Evolutionary conservation across 2,797 vertebrate genomes (phyloP).

Genomic region (Zonotrichia albicollis): DNA sequence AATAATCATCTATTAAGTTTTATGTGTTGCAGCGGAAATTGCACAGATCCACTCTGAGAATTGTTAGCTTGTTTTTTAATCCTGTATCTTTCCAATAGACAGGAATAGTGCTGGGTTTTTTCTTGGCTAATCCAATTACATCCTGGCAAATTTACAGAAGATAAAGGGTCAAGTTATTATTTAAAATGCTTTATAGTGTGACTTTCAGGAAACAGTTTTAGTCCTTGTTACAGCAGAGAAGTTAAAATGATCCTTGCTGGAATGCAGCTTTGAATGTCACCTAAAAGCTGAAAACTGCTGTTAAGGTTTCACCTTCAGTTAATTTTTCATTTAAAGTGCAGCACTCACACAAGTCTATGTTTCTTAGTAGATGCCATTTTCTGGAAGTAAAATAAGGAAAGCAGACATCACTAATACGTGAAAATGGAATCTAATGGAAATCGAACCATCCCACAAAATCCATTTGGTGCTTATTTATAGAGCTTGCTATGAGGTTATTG

Average conservation of each 20-base stretch:
- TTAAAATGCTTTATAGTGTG: not conserved
- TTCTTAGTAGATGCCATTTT: not conserved
- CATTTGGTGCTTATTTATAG: slow-evolving; percentile 48
- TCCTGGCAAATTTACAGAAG: not conserved
- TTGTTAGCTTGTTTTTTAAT: not conserved
- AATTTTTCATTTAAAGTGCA: slow-evolving; percentile 42
- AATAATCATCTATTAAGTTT: not conserved
- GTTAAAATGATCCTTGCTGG: not conserved
- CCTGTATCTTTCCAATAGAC: not conserved
- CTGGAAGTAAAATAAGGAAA: slow-evolving; percentile 34
- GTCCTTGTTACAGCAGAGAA: not conserved
- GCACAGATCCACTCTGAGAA: not conserved
- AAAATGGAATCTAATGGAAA: slow-evolving; percentile 56
- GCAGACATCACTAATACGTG: not conserved
- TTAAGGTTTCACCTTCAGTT: slow-evolving; percentile 1
- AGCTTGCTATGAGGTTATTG: not conserved
- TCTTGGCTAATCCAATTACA: not conserved
- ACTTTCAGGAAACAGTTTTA: not conserved
- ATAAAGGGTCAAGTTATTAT: not conserved
- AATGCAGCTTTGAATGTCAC: not conserved
- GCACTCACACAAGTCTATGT: not conserved
- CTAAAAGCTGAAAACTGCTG: slow-evolving; percentile 14
- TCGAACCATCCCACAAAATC: slow-evolving; percentile 38
- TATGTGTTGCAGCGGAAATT: not conserved
- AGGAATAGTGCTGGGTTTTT: not conserved